Evolutionary conservation across 2,797 vertebrate genomes (phyloP), one percentile per base, ranked within the genome.

Genomic region (Paedocypris micromegethes): DNA sequence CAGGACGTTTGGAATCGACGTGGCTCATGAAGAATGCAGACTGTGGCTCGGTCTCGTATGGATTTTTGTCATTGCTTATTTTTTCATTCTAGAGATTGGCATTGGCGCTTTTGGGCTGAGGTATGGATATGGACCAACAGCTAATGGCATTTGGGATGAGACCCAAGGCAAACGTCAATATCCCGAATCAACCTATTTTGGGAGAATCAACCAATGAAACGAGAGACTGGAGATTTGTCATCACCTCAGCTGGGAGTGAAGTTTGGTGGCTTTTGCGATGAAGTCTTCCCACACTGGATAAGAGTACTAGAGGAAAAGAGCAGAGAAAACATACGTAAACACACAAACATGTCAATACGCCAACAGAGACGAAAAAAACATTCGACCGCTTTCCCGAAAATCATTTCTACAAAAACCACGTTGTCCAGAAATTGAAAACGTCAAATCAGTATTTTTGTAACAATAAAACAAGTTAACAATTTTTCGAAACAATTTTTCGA

Each of bases 201-300:
- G 41, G 41, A 68, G 39, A 53, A 52, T 2, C 40, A 41, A 57
- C 3, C 5, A 38, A 39, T 44, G 6, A 9, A 58, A 59, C 23
- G 49, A 48, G 44, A 1, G 1, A 57, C 23, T 47, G 39, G 37
- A 43, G 3, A 45, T 4, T 58, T 42, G 38, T 23, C 64, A 90
- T 93, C 80, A 98, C 96, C 95, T 93, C 81, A 98, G 92, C 83
- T 98, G 96, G 70, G 96, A 97, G 82, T 98, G 95, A 48, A 98
- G 92, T 81, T 98, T 98, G 0, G 94, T 97, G 80, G 96, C 96
- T 88, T 99, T 99, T 9, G 95, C 85, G 80, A 86, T 86, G 81
- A 90, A 90, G 78, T 90, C 89, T 80, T 90, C 88, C 89, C 89
- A 90, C 65, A 89, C 88, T 0, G 90, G 90, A 72, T 90, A 91